A percentile compares a stretch with the other conserved stretches of the same genome.
These are phyloP conservation scores for Drosophila leonis DNA, from an alignment of 2,888 invertebrate species.

Conservation along the genomic window DNA sequence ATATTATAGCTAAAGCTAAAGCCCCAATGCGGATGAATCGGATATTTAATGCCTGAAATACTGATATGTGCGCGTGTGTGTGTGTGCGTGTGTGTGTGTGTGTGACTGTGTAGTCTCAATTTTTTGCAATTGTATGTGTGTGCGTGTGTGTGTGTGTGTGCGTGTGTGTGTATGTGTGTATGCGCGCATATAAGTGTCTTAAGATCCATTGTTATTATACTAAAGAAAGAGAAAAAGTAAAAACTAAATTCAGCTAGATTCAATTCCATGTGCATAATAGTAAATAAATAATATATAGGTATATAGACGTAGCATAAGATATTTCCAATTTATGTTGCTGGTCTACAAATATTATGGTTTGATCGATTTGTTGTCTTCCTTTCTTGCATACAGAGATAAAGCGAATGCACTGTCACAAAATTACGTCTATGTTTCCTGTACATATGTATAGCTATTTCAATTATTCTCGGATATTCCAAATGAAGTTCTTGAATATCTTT, in stretches of 20 bases:
- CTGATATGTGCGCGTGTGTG: conserved; percentile 17
- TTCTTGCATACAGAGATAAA: conserved; percentile 5
- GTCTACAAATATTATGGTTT: conserved; percentile 5
- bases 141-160: background rate
- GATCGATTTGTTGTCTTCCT: conserved; percentile 15
- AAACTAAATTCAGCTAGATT: conserved; percentile 18
- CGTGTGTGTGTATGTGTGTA: background rate
- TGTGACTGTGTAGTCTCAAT: conserved; percentile 3
- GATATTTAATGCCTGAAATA: conserved; percentile 21
- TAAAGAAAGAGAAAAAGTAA: background rate
- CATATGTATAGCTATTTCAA: conserved; percentile 11
- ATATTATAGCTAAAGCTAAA: conserved; percentile 37
- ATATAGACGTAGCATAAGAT: conserved; percentile 11
- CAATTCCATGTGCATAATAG: conserved; percentile 25
- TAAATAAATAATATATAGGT: background rate
- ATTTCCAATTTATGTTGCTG: conserved; percentile 17
- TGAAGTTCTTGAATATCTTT: background rate
- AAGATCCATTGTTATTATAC: conserved; percentile 5
- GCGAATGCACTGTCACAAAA: background rate
- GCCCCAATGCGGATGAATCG: conserved; percentile 25
- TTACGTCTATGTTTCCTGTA: conserved; percentile 13
- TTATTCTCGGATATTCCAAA: background rate
- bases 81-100: conserved; percentile 13
- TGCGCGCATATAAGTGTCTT: conserved; percentile 8
- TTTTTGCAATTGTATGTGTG: conserved; percentile 6